A percentile compares a stretch with the other conserved stretches of the same genome.
Evolutionary conservation across 1,140 invertebrate species (phyloP).

Genomic region (Drosophila leontia): DNA sequence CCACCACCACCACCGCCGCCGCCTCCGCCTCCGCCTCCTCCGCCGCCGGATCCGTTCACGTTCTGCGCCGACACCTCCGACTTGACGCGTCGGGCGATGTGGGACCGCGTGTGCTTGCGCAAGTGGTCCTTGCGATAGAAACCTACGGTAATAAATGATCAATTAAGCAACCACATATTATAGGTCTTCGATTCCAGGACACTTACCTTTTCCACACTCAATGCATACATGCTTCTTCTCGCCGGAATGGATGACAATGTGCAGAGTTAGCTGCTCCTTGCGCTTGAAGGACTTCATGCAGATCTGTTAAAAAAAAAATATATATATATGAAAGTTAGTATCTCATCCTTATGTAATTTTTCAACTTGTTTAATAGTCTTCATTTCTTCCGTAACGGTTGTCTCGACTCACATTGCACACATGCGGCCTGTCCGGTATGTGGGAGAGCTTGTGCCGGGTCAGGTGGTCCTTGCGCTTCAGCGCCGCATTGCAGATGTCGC

Average conservation of each 20-base stretch:
- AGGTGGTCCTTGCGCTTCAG: constrained; percentile 93
- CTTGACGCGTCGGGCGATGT: constrained; percentile 84
- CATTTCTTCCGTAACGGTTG: not conserved
- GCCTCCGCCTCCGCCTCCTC: constrained; percentile 29
- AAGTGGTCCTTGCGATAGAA: constrained; percentile 92
- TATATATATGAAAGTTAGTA: not conserved
- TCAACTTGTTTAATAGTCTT: not conserved
- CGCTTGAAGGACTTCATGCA: constrained; percentile 94
- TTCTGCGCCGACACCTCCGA: constrained; percentile 86
- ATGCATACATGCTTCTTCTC: constrained; percentile 94
- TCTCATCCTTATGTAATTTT: not conserved
- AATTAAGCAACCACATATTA: constrained; percentile 27
- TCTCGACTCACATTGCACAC: constrained; percentile 88
- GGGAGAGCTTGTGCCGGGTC: constrained; percentile 92
- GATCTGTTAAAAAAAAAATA: constrained; percentile 84
- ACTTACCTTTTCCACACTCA: constrained; percentile 93
- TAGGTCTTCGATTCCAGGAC: not conserved
- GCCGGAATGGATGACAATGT: constrained; percentile 94
- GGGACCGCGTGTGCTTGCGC: constrained; percentile 88
- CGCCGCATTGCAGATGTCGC: constrained; percentile 93
- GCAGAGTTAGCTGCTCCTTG: constrained; percentile 93
- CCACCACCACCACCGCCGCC: constrained; percentile 56
- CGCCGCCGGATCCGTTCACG: constrained; percentile 71
- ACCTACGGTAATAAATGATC: constrained; percentile 75
- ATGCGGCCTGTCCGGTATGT: constrained; percentile 92